These are phyloP conservation scores for Ennomos quercinarius DNA, from an alignment of 2,888 invertebrate species.

Conservation along the genomic window DNA sequence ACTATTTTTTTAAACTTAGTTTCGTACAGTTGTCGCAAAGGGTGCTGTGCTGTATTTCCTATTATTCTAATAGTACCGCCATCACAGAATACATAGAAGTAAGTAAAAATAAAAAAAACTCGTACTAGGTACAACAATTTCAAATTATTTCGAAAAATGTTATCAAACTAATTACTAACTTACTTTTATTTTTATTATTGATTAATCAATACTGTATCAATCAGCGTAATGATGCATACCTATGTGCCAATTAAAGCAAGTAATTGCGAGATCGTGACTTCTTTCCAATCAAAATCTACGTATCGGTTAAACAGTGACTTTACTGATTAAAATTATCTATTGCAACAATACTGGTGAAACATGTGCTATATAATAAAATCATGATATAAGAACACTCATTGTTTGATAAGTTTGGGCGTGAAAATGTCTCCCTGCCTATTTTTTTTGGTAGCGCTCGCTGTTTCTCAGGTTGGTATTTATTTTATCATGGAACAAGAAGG, in stretches of 20 bases:
- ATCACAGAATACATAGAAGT: too few species aligned
- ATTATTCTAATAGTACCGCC: too few species aligned
- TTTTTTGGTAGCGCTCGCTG: slow-evolving; percentile 26
- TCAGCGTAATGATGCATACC: not conserved
- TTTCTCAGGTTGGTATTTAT: slow-evolving; percentile 32
- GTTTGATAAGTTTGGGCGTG: slow-evolving; percentile 2
- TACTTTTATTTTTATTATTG: too few species aligned
- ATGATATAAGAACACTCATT: slow-evolving; percentile 10
- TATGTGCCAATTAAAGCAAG: slow-evolving; percentile 12
- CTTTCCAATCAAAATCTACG: slow-evolving; percentile 8
- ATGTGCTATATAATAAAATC: slow-evolving; percentile 25
- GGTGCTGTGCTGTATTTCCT: too few species aligned
- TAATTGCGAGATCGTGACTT: slow-evolving; percentile 29
- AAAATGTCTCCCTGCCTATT: slow-evolving; percentile 29
- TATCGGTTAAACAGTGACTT: slow-evolving; percentile 24
- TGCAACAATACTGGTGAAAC: slow-evolving; percentile 14
- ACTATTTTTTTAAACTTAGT: too few species aligned
- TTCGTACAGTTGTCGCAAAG: too few species aligned
- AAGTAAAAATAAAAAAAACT: too few species aligned
- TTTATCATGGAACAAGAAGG: too few species aligned
- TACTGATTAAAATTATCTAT: slow-evolving; percentile 12
- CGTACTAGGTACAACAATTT: too few species aligned
- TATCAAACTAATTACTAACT: too few species aligned
- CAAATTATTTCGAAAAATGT: too few species aligned
- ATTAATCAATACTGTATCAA: too few species aligned